Evolutionary conservation across 2,888 invertebrate genomes (phyloP).

Genomic region (Dasypogon diadema): DNA sequence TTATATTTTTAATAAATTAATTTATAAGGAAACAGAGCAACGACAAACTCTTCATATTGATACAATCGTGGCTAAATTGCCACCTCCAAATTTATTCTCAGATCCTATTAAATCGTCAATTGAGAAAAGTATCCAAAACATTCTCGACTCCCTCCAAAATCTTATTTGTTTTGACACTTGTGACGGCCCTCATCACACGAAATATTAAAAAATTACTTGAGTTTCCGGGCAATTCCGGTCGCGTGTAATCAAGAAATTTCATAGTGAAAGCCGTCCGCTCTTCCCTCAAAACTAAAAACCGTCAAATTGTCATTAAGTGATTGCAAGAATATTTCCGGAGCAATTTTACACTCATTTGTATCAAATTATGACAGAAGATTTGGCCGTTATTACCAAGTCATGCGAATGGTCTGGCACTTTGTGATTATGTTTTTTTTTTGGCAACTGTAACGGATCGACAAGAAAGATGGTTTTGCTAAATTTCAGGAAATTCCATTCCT

Average conservation of each 20-base stretch:
- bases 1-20: no score
- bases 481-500: no score
- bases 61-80: constrained; percentile 2
- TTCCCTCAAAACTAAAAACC: constrained; percentile 11
- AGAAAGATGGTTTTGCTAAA: no score
- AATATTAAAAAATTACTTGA: constrained; percentile 17
- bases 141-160: background rate
- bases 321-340: constrained; percentile 30
- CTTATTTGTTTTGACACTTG: constrained; percentile 1
- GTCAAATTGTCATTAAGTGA: constrained; percentile 36
- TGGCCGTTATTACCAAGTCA: background rate
- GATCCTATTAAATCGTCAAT: constrained; percentile 1
- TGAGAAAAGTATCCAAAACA: background rate
- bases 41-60: no score
- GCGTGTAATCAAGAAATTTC: constrained; percentile 3
- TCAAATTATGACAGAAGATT: constrained; percentile 13
- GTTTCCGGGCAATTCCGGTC: constrained; percentile 21
- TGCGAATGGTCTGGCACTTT: background rate
- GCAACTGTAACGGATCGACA: no score
- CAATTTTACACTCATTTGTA: constrained; percentile 18
- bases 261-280: constrained; percentile 1
- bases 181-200: background rate
- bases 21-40: no score
- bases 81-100: background rate
- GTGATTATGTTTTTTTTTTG: background rate